phyloP scores from a whole-genome alignment of 2,113 vertebrate species.

The Spheniscus mendiculus region DNA sequence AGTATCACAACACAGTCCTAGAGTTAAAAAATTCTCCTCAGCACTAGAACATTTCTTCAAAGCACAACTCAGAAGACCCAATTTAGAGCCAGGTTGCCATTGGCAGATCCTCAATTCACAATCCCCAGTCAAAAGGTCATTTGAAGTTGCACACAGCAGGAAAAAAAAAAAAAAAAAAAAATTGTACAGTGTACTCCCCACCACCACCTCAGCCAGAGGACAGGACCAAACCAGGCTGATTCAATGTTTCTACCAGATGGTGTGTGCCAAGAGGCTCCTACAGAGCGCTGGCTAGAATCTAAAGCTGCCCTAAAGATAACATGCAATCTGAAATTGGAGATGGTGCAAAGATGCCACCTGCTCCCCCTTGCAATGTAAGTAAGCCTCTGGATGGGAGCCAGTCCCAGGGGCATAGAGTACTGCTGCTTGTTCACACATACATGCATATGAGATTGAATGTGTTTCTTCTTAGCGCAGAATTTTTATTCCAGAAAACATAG shows the following conservation, averaged over 20 bases:
- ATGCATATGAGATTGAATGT: background rate
- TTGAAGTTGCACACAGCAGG: background rate
- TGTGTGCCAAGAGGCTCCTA: background rate
- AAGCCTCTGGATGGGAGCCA: conserved; percentile 23
- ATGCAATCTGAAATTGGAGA: background rate
- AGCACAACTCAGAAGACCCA: background rate
- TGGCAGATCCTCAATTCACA: background rate
- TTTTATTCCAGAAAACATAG: background rate
- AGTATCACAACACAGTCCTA: background rate
- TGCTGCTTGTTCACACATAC: conserved; percentile 24
- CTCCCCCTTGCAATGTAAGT: background rate
- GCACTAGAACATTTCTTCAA: background rate
- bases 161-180: background rate
- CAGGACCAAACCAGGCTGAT: background rate
- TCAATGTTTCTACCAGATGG: background rate
- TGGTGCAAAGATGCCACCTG: conserved; percentile 31
- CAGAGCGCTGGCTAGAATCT: background rate
- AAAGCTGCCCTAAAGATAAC: conserved; percentile 16
- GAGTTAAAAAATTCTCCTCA: background rate
- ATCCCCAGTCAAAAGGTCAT: background rate
- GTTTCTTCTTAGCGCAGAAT: background rate
- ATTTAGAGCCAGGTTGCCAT: background rate
- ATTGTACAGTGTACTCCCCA: background rate
- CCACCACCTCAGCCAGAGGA: background rate
- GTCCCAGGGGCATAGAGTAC: background rate